phyloP scores from a whole-genome alignment of 2,888 invertebrate species.

The Diogma glabrata region DNA sequence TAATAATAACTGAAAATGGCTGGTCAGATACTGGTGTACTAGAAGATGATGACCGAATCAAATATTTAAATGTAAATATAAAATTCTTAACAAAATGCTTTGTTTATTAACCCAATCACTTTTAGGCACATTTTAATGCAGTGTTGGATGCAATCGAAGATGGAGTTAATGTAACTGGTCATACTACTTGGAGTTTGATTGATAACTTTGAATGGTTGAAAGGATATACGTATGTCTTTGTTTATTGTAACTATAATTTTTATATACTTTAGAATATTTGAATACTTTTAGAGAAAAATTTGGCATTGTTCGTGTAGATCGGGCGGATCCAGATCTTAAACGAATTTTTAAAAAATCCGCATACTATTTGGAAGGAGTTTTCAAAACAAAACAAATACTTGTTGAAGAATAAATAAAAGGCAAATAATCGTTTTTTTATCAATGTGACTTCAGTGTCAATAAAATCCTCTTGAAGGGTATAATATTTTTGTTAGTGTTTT shows the following conservation, averaged over 20 bases:
- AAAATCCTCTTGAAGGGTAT: no score
- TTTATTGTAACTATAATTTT: no score
- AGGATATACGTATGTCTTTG: conserved; percentile 47
- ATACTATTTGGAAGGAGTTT: neutral
- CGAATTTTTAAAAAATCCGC: neutral
- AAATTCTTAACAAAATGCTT: neutral
- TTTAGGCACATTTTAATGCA: conserved; percentile 30
- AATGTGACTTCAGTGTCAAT: no score
- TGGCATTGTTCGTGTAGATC: neutral
- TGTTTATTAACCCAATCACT: neutral
- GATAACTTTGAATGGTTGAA: conserved; percentile 53
- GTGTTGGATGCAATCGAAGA: conserved; percentile 22
- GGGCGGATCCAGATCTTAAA: neutral
- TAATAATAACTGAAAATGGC: conserved; percentile 46
- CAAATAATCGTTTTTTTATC: no score
- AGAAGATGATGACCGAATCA: conserved; percentile 29
- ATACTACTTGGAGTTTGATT: conserved; percentile 49
- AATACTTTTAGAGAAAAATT: no score
- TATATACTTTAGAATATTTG: no score
- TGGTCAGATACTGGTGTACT: conserved; percentile 32
- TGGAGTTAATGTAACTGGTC: conserved; percentile 39
- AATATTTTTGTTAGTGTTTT: no score
- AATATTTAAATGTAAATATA: conserved; percentile 11
- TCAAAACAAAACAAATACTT: no score
- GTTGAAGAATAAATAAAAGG: no score